phyloP scores from a whole-genome alignment of 2,113 vertebrate genomes.

The Mesembrinibis cayennensis region DNA sequence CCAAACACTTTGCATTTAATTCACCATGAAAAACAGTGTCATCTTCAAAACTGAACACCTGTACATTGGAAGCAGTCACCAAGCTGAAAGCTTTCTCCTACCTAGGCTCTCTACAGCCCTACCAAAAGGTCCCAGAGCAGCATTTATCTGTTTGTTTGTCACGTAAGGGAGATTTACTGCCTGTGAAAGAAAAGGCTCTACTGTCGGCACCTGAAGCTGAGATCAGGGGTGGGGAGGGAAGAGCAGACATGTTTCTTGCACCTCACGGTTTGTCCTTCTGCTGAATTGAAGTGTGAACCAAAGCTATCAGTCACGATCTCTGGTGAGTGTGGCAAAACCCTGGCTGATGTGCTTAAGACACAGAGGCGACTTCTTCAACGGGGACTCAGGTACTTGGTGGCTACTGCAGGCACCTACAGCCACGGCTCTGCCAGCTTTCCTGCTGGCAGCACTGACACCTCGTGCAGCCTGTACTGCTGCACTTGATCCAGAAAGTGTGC shows the following conservation, averaged over 20 bases:
- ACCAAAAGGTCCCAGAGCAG: neutral
- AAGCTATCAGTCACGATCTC: neutral
- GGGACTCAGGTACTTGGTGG: neutral
- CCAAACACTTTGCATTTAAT: neutral
- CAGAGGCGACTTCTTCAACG: neutral
- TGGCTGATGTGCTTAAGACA: neutral
- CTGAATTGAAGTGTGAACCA: neutral
- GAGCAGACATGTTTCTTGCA: neutral
- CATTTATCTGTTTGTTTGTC: neutral
- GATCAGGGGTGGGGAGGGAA: neutral
- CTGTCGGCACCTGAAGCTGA: neutral
- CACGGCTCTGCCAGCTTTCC: neutral
- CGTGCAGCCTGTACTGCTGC: neutral
- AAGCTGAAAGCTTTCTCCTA: neutral
- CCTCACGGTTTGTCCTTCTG: neutral
- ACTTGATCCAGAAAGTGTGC: neutral
- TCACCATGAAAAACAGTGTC: neutral
- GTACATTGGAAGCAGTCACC: neutral
- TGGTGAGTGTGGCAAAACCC: neutral
- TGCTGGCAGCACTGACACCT: fast-evolving
- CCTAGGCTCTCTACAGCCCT: neutral
- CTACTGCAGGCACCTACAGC: neutral
- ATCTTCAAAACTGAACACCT: neutral
- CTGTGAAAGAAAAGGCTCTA: neutral
- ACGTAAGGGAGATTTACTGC: neutral